Conservation (phyloP, 2,797 vertebrate species). For the Channallabes apus region DNA sequence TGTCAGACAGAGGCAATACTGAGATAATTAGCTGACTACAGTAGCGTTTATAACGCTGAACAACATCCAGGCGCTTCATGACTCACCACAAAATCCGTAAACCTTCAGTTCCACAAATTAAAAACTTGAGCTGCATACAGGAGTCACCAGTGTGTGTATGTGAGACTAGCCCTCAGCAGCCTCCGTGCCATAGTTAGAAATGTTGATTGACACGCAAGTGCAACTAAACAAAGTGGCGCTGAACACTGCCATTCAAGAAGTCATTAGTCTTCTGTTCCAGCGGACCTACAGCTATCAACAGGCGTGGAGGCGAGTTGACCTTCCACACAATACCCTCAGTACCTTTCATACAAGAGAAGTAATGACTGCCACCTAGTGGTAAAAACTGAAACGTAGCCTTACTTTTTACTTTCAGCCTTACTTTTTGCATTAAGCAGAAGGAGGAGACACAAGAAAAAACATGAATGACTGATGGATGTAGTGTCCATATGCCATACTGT, state of each 20-base stretch:
- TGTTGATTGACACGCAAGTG: constrained; percentile 14
- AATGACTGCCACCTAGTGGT: constrained; percentile 39
- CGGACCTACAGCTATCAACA: constrained; percentile 10
- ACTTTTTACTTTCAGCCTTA: neutral
- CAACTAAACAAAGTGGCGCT: neutral
- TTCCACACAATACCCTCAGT: neutral
- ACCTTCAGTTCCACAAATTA: neutral
- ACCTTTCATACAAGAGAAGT: neutral
- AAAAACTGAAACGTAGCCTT: neutral
- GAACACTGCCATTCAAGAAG: constrained; percentile 24
- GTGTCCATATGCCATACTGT: neutral
- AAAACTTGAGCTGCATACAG: neutral
- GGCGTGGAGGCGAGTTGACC: constrained; percentile 16
- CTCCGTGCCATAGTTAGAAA: constrained; percentile 18
- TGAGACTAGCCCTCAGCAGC: neutral
- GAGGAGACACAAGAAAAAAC: neutral
- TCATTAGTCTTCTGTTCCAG: neutral
- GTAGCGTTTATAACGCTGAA: neutral
- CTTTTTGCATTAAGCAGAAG: too few relatives aligned
- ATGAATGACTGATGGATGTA: neutral
- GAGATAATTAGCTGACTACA: neutral
- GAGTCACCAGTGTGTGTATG: neutral
- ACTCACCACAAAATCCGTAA: constrained; percentile 22
- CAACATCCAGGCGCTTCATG: neutral
- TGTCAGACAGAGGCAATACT: neutral